Percentiles rank a stretch among this genome's conserved stretches.
Evolutionary conservation across 2,888 invertebrate species (phyloP).

Genomic region (Cantharis lateralis): DNA sequence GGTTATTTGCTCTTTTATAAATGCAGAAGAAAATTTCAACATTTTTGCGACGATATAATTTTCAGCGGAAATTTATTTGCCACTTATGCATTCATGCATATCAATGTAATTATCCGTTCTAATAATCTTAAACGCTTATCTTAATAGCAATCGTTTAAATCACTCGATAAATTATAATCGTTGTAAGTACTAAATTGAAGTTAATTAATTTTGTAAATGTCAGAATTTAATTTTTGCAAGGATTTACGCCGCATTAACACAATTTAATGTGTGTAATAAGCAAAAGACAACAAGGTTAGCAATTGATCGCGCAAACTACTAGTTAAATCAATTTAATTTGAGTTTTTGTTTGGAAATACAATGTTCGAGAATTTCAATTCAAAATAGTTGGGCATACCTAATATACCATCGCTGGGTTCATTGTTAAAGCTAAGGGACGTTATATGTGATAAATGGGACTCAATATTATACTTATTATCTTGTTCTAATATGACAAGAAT

Average conservation of each 20-base stretch:
- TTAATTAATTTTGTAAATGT: not conserved
- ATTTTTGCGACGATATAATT: not conserved
- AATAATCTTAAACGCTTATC: slow-evolving; percentile 3
- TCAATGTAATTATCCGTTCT: not conserved
- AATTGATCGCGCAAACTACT: too few species aligned
- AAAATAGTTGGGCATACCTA: too few species aligned
- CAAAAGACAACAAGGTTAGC: not conserved
- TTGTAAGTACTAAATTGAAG: not conserved
- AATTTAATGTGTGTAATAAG: not conserved
- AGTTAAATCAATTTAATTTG: too few species aligned
- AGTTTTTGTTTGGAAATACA: too few species aligned
- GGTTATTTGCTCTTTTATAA: not conserved
- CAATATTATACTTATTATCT: not conserved
- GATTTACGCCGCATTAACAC: not conserved
- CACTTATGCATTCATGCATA: not conserved
- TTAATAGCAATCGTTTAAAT: not conserved
- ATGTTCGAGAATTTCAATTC: too few species aligned
- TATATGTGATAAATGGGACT: not conserved
- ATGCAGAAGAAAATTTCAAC: not conserved
- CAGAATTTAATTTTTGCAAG: not conserved
- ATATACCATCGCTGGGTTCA: too few species aligned
- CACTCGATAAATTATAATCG: not conserved
- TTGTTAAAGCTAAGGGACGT: too few species aligned
- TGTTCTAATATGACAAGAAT: not conserved
- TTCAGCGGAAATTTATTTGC: not conserved